Base-by-base conservation (phyloP, 2,113 vertebrate genomes). In the Benitochromis conjunctus region DNA sequence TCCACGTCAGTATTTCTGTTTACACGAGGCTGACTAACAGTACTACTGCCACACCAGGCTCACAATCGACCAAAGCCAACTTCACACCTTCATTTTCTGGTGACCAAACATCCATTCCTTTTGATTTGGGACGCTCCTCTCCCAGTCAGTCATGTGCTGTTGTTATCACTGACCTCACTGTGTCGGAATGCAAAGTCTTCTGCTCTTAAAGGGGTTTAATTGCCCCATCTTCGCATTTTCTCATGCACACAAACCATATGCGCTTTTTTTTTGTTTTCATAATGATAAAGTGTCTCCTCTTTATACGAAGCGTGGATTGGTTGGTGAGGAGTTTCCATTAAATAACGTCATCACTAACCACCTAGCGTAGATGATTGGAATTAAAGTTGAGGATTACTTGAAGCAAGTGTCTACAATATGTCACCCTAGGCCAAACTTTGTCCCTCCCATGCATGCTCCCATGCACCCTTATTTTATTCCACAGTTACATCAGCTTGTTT, bases 61-160 rank as follows among this genome's bases (percentile, higher is more conserved):
- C 57, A 55, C 11, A 46, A 51, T 89, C 24, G 89, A 90, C 90
- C 91, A 93, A 91, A 90, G 90, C 86, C 86, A 48, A 38, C 80
- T 60, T 76, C 74, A 77, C 3, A 24, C 60, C 85, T 69, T 81
- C 56, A 66, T 34, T 31, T 53, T 84, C 51, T 64, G n/a, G 80
- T 57, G 85, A 92, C 91, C 88, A 92, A 90, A 88, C 69, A 76
- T 79, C 48, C 26, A 34, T 83, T 87, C 71, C 53, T 19, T 81
- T 74, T 83, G 54, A 79, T 69, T 36, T 57, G 21, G 41, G 24
- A 69, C 48, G 51, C 55, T 79, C 83, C 43, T 83, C 81, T 57
- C 48, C 34, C 13, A 3, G n/a, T 81, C 53, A 26, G 31, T 43
- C 34, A 16, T 6, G 38, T 56, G 55, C 55, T 62, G 34, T 43